Conservation (phyloP, 2,113 vertebrate species). For the Corydoras maculifer region DNA sequence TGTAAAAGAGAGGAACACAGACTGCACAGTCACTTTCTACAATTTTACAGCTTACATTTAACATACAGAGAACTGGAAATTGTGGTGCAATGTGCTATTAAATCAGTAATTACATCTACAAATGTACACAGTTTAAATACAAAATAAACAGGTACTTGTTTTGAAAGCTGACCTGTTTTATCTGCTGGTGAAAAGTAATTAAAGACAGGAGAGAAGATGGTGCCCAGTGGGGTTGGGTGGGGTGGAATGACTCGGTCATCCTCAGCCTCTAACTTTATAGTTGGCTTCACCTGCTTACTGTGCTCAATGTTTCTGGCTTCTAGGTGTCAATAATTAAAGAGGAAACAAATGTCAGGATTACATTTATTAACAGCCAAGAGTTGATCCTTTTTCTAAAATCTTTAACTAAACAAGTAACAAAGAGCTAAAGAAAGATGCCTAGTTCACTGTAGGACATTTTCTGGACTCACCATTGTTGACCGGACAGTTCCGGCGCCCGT, state of each 20-base stretch:
- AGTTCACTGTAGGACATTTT: no score
- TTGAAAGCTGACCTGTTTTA: slow-evolving; percentile 79
- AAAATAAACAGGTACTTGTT: neutral
- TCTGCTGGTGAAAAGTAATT: slow-evolving; percentile 99
- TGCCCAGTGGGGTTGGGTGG: slow-evolving; percentile 89
- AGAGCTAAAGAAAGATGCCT: no score
- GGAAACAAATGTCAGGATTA: slow-evolving; percentile 7
- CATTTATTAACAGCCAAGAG: slow-evolving; percentile 61
- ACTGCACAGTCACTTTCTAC: no score
- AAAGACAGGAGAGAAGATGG: slow-evolving; percentile 98
- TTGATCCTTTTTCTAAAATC: no score
- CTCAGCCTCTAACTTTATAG: slow-evolving; percentile 84
- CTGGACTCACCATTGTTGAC: slow-evolving; percentile 79
- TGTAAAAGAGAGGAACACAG: no score
- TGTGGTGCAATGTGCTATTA: no score
- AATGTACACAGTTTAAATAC: no score
- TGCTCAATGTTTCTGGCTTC: slow-evolving; percentile 75
- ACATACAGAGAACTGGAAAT: no score
- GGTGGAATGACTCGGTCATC: slow-evolving; percentile 76
- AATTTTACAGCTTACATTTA: no score
- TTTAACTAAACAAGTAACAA: no score
- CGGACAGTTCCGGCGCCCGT: slow-evolving; percentile 79
- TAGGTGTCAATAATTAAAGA: slow-evolving; percentile 4
- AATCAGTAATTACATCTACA: no score
- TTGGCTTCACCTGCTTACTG: slow-evolving; percentile 87